Percentiles rank a stretch among this genome's conserved stretches.
Conservation (phyloP, 2,888 invertebrate species). For the Oscheius sp. region DNA sequence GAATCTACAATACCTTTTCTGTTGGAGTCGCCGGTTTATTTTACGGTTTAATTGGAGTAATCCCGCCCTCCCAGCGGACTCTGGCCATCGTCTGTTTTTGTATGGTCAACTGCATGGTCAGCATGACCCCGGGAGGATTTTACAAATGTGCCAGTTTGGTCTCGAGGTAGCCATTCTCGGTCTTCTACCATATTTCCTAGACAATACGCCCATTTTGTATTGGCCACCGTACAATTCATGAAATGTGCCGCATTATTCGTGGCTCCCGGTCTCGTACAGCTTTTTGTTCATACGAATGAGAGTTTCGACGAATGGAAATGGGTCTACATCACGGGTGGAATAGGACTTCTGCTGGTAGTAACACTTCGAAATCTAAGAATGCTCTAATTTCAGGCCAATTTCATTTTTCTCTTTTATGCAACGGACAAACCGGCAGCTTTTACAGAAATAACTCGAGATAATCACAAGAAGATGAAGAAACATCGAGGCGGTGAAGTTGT, state of each 20-base stretch:
- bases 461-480: constrained; percentile 43
- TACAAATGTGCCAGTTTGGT: constrained; percentile 67
- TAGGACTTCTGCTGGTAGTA: constrained; percentile 4
- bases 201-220: constrained; percentile 63
- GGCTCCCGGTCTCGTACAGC: constrained; percentile 56
- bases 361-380: not conserved
- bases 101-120: constrained; percentile 58
- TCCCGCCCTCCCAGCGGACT: constrained; percentile 23
- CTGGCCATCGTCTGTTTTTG: constrained; percentile 26
- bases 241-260: constrained; percentile 66
- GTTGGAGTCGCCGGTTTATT: constrained; percentile 58
- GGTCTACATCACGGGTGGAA: constrained; percentile 53
- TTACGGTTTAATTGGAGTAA: constrained; percentile 41
- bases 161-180: not conserved
- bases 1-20: constrained; percentile 62
- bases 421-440: constrained; percentile 61
- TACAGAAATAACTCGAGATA: constrained; percentile 52
- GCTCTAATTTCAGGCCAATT: constrained; percentile 49
- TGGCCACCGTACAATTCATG: constrained; percentile 66
- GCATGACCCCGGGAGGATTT: constrained; percentile 68
- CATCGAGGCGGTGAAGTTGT: not conserved
- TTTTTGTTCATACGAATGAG: constrained; percentile 58
- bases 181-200: constrained; percentile 27
- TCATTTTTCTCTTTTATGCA: constrained; percentile 56
- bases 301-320: constrained; percentile 49